Evolutionary conservation across 2,113 vertebrate genomes (phyloP), one percentile per base, ranked within the genome.

Genomic region (Emydura subglobosa): DNA sequence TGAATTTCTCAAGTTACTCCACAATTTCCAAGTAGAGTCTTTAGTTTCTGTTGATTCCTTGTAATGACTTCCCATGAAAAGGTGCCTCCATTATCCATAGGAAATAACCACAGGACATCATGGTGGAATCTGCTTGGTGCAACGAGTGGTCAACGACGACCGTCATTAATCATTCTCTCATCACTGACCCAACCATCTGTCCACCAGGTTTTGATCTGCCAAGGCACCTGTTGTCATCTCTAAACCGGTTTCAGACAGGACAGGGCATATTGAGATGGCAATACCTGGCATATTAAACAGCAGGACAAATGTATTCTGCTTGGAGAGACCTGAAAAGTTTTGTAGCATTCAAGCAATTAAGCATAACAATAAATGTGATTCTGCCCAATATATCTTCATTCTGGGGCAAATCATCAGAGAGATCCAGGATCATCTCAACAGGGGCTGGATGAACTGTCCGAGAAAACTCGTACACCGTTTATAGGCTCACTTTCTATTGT

Each of bases 401-500:
- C n/a, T 61, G 79, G 51, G 57, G 47, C 55, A 61, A 51, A 34
- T 14, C 34, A 82, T 72, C 53, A 72, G 59, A 79, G 34, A 79
- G 22, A 50, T 89, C 44, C 54, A 39, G 34, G 53, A 25, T 51
- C 24, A 44, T 61, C 50, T 50, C 39, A n/a, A 34, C 11, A 25
- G 54, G 19, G 42, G 14, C 91, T 83, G 29, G 54, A 92, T 79
- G 79, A 85, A 94, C 53, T 76, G 14, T 61, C 78, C 79, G 84
- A 51, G 39, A 94, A 95, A 54, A 68, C 59, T 80, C 29, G 31
- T 54, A 16, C 54, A 92, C 85, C 93, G n/a, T 94, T 95, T 74
- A 85, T 92, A 22, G 10, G 68, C 27, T 92, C 51, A 24, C 3
- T 93, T 95, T 90, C 87, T 88, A 54, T 55, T 88, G 42, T 76